phyloP scores from a whole-genome alignment of 2,113 vertebrate species.

The Odocoileus hemionus region DNA sequence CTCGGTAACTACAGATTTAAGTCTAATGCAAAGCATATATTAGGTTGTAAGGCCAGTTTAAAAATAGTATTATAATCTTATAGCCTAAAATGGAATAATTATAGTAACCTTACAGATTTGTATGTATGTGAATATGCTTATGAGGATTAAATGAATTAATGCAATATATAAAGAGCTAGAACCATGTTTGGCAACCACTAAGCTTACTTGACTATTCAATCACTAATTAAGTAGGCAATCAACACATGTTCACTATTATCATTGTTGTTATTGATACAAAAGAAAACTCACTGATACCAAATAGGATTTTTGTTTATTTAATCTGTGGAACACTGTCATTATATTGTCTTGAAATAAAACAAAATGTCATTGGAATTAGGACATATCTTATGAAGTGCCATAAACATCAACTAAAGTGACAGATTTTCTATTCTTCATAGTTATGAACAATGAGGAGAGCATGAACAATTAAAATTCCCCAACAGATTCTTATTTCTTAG shows the following conservation, averaged over 20 bases:
- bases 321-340: not conserved
- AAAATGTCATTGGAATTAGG: slow-evolving; percentile 9
- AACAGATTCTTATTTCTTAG: not conserved
- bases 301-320: not conserved
- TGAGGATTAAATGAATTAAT: not conserved
- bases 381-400: not conserved
- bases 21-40: not conserved
- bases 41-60: not conserved
- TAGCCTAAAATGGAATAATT: not conserved
- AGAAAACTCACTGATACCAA: not conserved
- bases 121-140: not conserved
- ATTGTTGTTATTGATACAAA: not conserved
- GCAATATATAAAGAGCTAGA: not conserved
- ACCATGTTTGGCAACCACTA: not conserved
- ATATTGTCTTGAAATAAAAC: not conserved
- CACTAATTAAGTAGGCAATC: not conserved
- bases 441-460: not conserved
- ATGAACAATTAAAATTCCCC: not conserved
- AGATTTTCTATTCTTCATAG: not conserved
- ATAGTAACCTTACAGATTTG: not conserved
- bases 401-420: not conserved
- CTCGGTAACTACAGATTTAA: not conserved
- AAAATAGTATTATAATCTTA: not conserved
- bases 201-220: not conserved
- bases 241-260: not conserved